Evolutionary conservation across 2,797 vertebrate genomes (phyloP).

Genomic region (Chiroxiphia lanceolata): DNA sequence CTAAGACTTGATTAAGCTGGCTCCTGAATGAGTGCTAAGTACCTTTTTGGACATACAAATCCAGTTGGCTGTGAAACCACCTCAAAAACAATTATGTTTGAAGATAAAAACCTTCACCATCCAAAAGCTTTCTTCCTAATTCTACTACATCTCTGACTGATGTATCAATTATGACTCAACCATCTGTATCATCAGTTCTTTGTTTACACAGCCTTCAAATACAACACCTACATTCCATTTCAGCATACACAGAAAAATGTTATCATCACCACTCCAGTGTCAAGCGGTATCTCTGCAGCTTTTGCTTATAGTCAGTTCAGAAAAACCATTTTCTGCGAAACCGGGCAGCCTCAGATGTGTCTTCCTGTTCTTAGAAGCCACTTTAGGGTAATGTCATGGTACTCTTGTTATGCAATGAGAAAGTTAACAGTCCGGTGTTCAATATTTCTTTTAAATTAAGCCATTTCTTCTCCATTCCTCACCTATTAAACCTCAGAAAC

Average conservation of each 20-base stretch:
- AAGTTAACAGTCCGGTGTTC: not conserved
- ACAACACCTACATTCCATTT: not conserved
- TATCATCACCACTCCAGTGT: not conserved
- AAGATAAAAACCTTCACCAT: not conserved
- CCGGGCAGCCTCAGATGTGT: not conserved
- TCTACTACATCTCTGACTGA: not conserved
- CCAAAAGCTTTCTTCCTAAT: not conserved
- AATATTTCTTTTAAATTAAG: not conserved
- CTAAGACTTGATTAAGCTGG: not conserved
- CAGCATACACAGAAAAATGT: not conserved
- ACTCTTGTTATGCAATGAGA: not conserved
- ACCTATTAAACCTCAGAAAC: not conserved
- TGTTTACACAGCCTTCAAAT: not conserved
- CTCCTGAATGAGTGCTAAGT: not conserved
- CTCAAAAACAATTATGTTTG: not conserved
- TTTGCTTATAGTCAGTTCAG: not conserved
- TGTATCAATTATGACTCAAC: not conserved
- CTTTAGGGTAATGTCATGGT: not conserved
- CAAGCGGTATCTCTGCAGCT: not conserved
- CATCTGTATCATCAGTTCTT: not conserved
- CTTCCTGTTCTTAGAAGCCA: not conserved
- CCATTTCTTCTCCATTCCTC: not conserved
- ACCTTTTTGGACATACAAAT: not conserved
- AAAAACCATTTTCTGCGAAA: not conserved
- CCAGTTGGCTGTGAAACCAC: not conserved